Evolutionary conservation across 1,140 invertebrate genomes (phyloP), one percentile per base, ranked within the genome.

Genomic region (Trichonephila inaurata): DNA sequence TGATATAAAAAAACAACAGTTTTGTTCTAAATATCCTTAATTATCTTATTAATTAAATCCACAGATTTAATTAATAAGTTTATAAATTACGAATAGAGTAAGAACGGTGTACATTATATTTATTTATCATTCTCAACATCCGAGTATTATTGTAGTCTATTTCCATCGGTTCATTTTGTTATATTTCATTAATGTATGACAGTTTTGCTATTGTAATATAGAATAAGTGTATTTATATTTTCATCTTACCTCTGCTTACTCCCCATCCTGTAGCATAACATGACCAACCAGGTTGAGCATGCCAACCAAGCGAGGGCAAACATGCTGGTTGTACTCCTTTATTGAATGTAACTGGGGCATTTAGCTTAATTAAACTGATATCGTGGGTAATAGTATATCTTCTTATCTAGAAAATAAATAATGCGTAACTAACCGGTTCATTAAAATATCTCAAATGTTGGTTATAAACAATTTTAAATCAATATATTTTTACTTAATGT

Each of bases 311-410:
- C 6, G 93, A 66, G 44, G 96, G 96, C 1, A 96, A 91, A 16
- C 95, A 94, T 21, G 96, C 96, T 14, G 95, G 91, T 1, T 96
- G 95, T 0, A 97, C 96, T 69, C 95, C 95, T 21, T 89, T 24
- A 94, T 96, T 96, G 88, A 97, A 96, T 3, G 94, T 95, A 60
- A 97, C 95, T 1, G 97, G 96, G 19, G 95, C 95, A 12, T 95
- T 95, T 21, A 97, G 95, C 92, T 96, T 96, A 28, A 97, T 95
- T 0, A 98, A 82, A 62, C 97, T 97, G 86, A 98, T 97, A 94
- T 98, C 97, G 16, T 85, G 51, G 51, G 21, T 60, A 14, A 85
- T 60, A 21, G 44, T 28, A 8, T 24, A 60, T 24, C 24, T 16
- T 61, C 58, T 60, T n/a, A 85, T 58, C 83, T 85, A 18, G 5